Evolutionary conservation across 2,888 invertebrate genomes (phyloP).

Genomic region (Lasioglossum pauxillum): DNA sequence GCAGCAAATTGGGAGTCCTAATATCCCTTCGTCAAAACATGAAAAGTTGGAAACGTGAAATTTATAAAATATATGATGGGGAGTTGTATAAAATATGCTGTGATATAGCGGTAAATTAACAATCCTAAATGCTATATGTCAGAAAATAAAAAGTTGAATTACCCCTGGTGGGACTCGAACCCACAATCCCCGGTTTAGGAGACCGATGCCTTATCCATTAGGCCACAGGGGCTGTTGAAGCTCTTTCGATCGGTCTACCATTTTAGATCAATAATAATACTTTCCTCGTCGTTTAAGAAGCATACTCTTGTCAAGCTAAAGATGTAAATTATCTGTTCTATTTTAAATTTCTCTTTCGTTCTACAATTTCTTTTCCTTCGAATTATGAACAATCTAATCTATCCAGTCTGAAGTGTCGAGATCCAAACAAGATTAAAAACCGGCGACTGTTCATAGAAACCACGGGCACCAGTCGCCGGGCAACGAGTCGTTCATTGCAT

Average conservation of each 20-base stretch:
- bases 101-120: background rate
- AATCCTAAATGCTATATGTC: background rate
- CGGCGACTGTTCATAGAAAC: background rate
- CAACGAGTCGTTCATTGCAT: background rate
- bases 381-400: background rate
- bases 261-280: background rate
- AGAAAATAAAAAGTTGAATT: conserved; percentile 25
- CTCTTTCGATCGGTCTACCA: background rate
- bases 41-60: background rate
- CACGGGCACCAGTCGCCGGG: background rate
- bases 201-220: conserved; percentile 94
- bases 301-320: background rate
- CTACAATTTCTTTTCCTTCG: background rate
- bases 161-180: conserved; percentile 96
- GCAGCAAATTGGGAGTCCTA: background rate
- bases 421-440: background rate
- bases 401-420: background rate
- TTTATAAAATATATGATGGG: background rate
- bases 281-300: background rate
- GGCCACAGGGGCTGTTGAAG: conserved; percentile 90
- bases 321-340: background rate
- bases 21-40: too few species aligned
- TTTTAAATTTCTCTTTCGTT: too few species aligned
- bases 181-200: conserved; percentile 94
- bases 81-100: background rate